Evolutionary conservation across 92 coral and sea anemone genomes (phyloP).

Genomic region (Epizoanthus rinbou): DNA sequence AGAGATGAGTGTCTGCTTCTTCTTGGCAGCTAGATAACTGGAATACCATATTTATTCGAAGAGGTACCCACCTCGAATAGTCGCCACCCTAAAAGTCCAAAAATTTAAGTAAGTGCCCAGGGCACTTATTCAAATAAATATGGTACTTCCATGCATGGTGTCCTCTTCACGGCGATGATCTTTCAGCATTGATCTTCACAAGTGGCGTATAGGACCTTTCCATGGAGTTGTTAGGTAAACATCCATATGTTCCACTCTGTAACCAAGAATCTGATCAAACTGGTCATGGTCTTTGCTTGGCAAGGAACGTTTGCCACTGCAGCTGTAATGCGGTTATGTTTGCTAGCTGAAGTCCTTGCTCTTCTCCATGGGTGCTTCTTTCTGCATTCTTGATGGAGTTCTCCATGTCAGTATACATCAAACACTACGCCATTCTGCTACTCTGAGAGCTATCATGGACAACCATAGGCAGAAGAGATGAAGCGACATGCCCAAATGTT

Average conservation of each 20-base stretch:
- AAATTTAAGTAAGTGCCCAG: too few relatives aligned
- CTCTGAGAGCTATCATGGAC: constrained; percentile 34
- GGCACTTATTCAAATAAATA: too few relatives aligned
- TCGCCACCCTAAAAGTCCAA: too few relatives aligned
- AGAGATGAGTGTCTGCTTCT: constrained; percentile 63
- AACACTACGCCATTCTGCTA: constrained; percentile 58
- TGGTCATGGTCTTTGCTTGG: constrained; percentile 41
- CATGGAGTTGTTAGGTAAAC: constrained; percentile 37
- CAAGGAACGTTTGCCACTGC: constrained; percentile 53
- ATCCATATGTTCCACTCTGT: constrained; percentile 48
- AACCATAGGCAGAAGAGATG: constrained; percentile 37
- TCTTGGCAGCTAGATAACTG: constrained; percentile 36
- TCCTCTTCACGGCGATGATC: constrained; percentile 41
- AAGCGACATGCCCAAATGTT: constrained; percentile 48
- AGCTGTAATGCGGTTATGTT: constrained; percentile 57
- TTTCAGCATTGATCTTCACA: constrained; percentile 28
- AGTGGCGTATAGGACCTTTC: constrained; percentile 39
- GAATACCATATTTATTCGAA: constrained; percentile 5
- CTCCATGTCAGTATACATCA: constrained; percentile 52
- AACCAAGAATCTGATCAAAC: constrained; percentile 50
- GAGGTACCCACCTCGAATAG: too few relatives aligned
- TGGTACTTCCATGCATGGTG: not conserved
- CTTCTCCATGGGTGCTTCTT: constrained; percentile 41
- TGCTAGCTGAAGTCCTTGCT: constrained; percentile 42
- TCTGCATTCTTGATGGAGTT: constrained; percentile 60